phyloP scores from a whole-genome alignment of 2,113 vertebrate species.

The Paramisgurnus dabryanus region DNA sequence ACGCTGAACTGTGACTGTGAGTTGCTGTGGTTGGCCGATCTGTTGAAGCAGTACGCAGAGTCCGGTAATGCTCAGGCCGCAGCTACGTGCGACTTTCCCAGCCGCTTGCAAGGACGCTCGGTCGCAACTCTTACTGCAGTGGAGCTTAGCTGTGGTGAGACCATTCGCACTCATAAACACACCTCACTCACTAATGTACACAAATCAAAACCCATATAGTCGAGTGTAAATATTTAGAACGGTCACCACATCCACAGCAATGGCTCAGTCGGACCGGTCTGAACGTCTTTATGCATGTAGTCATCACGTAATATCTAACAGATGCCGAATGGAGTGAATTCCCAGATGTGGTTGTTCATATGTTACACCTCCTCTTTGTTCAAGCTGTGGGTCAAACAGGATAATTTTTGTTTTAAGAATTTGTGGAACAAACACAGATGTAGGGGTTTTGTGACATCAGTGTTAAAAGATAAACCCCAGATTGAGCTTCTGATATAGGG shows the following conservation, averaged over 20 bases:
- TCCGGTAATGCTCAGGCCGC: slow-evolving; percentile 94
- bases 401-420: slow-evolving; percentile 30
- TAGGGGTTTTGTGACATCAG: background rate
- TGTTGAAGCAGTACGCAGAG: slow-evolving; percentile 88
- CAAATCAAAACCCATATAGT: background rate
- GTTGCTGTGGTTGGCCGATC: slow-evolving; percentile 91
- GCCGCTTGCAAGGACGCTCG: slow-evolving; percentile 89
- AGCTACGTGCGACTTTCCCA: slow-evolving; percentile 91
- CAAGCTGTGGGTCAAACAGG: slow-evolving; percentile 26
- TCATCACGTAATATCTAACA: slow-evolving; percentile 13
- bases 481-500: background rate
- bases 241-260: background rate
- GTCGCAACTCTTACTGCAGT: slow-evolving; percentile 91
- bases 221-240: background rate
- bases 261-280: background rate
- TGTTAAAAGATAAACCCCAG: background rate
- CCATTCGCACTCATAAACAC: background rate
- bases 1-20: slow-evolving; percentile 94
- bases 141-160: slow-evolving; percentile 94
- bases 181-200: background rate
- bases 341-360: slow-evolving; percentile 43
- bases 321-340: slow-evolving; percentile 32
- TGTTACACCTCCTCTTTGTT: slow-evolving; percentile 32
- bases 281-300: background rate
- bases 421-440: slow-evolving; percentile 44